Evolutionary conservation across 2,888 invertebrate genomes (phyloP), one percentile per base, ranked within the genome.

Genomic region (Mechanitis messenoides): DNA sequence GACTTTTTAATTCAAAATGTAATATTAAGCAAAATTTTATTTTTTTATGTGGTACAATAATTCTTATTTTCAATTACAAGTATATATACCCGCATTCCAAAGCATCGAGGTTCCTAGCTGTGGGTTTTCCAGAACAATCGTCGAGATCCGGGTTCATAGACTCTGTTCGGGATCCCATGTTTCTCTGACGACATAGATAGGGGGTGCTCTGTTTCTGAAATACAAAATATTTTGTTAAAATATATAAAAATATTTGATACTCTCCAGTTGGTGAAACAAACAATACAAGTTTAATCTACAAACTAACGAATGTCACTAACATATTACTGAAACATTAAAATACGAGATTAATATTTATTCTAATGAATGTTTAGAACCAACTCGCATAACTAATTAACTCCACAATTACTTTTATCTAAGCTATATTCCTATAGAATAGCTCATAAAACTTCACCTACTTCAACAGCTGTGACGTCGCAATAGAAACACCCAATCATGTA

Each of bases 111-210:
- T 87, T 87, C 77, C 86, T 85, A 28, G 80, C 71, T 45, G 76
- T 68, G 31, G 76, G 63, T 45, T 72, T 71, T 56, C 71, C 74
- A n/a, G 50, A 31, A 31, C 50, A 31, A 31, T 50, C 85, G 1
- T 72, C 85, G 2, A 79, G 66, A 35, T 83, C 83, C 0, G 87
- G 87, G 71, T 77, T 78, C 68, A 84, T 74, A 0, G 88, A 88
- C 69, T 88, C 89, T 0, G 85, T 76, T 64, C 93, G 90, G 28
- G 92, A 91, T 20, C 92, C 92, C 80, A 93, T 93, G 78, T 92
- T 95, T 63, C 96, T 91, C 78, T 96, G 96, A 61, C 96, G 92
- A 80, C 95, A 95, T 80, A 95, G 85, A 80, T 95, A 96, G 46
- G 96, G 95, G 31, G 94, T 85, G 73, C 78, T 91, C 68, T 81